These are phyloP conservation scores for Thamnophis sirtalis DNA, from an alignment of 2,113 vertebrate species.

Conservation along the genomic window DNA sequence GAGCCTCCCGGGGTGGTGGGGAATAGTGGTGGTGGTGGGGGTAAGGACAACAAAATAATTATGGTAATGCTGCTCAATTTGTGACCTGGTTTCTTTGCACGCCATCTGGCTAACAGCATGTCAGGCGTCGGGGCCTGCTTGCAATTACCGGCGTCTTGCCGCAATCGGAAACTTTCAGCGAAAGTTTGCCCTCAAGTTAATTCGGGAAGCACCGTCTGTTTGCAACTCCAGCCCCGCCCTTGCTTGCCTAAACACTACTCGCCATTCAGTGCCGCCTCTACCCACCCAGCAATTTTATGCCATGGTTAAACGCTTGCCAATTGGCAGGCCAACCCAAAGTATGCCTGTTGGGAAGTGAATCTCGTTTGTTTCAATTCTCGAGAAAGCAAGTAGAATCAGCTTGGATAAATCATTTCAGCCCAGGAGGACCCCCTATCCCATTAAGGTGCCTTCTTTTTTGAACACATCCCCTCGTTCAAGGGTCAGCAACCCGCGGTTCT, in stretches of 20 bases:
- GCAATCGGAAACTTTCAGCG: background rate
- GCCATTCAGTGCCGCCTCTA: background rate
- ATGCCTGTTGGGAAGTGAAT: background rate
- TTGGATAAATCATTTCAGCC: background rate
- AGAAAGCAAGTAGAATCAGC: background rate
- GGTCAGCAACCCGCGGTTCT: too few species aligned
- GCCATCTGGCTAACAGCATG: background rate
- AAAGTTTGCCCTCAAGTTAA: background rate
- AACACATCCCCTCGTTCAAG: background rate
- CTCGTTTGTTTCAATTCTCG: background rate
- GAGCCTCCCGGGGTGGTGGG: background rate
- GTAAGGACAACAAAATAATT: background rate
- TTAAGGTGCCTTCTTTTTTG: background rate
- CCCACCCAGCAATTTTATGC: background rate
- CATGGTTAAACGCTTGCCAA: background rate
- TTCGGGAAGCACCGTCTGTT: background rate
- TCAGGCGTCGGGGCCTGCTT: background rate
- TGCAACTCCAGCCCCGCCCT: background rate
- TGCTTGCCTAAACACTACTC: background rate
- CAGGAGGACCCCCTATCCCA: background rate
- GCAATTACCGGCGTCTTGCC: background rate
- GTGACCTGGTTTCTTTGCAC: background rate
- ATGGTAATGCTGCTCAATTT: background rate
- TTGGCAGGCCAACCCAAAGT: background rate
- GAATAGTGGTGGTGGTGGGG: background rate